These are phyloP conservation scores for Scartelaos histophorus DNA, from an alignment of 2,113 vertebrate genomes.

Conservation along the genomic window DNA sequence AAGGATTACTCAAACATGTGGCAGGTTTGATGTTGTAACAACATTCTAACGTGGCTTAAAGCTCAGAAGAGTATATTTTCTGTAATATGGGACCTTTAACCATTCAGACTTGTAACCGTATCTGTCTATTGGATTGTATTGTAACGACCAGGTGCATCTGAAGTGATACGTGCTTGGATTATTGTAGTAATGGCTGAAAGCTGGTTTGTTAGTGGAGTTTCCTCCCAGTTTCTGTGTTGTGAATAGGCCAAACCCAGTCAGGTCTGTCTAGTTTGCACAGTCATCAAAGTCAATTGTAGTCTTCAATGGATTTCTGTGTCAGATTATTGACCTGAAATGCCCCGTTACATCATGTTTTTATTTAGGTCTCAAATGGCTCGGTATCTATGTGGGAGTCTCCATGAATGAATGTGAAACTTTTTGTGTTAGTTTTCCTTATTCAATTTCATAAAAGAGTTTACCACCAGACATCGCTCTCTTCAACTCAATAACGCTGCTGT, in stretches of 20 bases:
- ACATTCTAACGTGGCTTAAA: too few relatives aligned
- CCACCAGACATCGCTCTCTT: too few relatives aligned
- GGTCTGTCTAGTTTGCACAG: neutral
- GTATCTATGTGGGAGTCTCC: neutral
- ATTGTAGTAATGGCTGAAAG: neutral
- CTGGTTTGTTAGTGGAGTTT: neutral
- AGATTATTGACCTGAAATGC: neutral
- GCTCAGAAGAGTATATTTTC: too few relatives aligned
- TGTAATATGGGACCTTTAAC: too few relatives aligned
- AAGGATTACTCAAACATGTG: too few relatives aligned
- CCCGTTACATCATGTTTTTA: neutral
- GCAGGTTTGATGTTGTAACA: too few relatives aligned
- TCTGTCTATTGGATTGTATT: neutral
- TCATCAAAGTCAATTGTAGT: neutral
- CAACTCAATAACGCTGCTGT: too few relatives aligned
- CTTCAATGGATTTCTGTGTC: neutral
- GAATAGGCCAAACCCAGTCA: neutral
- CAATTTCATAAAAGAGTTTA: too few relatives aligned
- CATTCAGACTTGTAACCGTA: neutral
- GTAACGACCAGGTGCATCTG: neutral
- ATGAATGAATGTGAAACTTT: neutral
- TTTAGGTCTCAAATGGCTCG: neutral
- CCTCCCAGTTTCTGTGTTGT: conserved; percentile 1
- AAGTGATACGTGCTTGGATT: neutral
- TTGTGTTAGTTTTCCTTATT: too few relatives aligned